These are phyloP conservation scores for Nautilus pompilius DNA, from an alignment of 1,140 invertebrate species.

Conservation along the genomic window DNA sequence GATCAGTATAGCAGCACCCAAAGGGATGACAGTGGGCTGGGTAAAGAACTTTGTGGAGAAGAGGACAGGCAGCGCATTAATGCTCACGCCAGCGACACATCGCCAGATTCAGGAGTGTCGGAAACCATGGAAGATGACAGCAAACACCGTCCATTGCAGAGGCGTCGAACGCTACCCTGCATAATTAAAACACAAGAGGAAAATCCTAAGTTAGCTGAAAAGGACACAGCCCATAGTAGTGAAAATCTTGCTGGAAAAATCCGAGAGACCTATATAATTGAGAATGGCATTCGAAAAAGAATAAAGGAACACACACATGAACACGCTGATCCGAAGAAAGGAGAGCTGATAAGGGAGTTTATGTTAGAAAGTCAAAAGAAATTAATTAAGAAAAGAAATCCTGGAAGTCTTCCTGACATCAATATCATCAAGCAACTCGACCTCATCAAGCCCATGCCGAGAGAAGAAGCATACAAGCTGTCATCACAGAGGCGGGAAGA, in stretches of 20 bases:
- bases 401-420: conserved; percentile 82
- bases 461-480: conserved; percentile 91
- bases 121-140: conserved; percentile 40
- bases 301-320: conserved; percentile 34
- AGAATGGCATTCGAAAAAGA: conserved; percentile 55
- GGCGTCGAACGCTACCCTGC: conserved; percentile 49
- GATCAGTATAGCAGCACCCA: conserved; percentile 73
- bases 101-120: conserved; percentile 56
- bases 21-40: conserved; percentile 61
- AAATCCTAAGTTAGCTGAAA: conserved; percentile 26
- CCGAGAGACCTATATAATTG: conserved; percentile 53
- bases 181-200: conserved; percentile 33
- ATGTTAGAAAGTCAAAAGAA: conserved; percentile 80
- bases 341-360: conserved; percentile 50
- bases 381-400: conserved; percentile 22
- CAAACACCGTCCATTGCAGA: conserved; percentile 33
- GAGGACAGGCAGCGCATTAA: conserved; percentile 18
- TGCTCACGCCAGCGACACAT: conserved; percentile 40
- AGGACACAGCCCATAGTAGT: conserved; percentile 41
- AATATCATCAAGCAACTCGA: conserved; percentile 55
- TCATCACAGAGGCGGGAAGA: conserved; percentile 91
- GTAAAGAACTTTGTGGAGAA: conserved; percentile 27
- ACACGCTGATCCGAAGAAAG: conserved; percentile 25
- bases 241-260: conserved; percentile 39
- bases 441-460: conserved; percentile 74